Evolutionary conservation across 2,113 vertebrate species (phyloP), one percentile per base, ranked within the genome.

Genomic region (Hepsetus odoe): DNA sequence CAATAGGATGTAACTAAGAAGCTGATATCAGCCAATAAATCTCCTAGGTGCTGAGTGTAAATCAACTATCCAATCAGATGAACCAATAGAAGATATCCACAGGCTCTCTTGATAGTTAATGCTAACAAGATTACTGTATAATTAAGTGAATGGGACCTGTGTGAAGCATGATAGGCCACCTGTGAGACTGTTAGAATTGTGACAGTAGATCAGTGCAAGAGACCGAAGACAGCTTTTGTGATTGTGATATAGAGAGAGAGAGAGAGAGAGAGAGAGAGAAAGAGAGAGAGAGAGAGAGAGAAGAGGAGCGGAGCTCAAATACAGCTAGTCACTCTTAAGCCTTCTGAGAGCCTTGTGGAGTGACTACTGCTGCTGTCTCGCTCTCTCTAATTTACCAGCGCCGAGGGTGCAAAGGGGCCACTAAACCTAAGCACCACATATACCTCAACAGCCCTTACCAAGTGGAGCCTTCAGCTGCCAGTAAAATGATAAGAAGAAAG

Each of bases 171-270:
- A 51, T 24, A n/a, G 56, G 59, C 8, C 2, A 73, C 73, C 61
- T 18, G 66, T 59, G 38, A 44, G 51, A 58, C 40, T 59, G 26
- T 66, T 35, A 33, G 64, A 49, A 16, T n/a, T 77, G 32, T 51
- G 77, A 72, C 40, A 73, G 46, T 74, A 84, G 90, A 91, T 91
- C 87, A 83, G 90, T 90, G 74, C 80, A 70, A 16, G 51, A 90
- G 90, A 91, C 87, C 82, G 84, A 91, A 89, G 87, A 89, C 88
- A 81, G 74, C 71, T 74, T 89, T 82, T 85, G 85, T 89, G 87
- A 86, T 88, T 79, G 81, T 90, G 89, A 91, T 87, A 87, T 86
- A 24, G 33, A 55, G 49, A 74, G 42, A 65, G 32, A 35, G 61
- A 59, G 66, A 67, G 64, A 32, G 42, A 24, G 14, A 35, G 42